Base-by-base conservation (phyloP, 2,797 vertebrate species). In the Cossypha caffra region DNA sequence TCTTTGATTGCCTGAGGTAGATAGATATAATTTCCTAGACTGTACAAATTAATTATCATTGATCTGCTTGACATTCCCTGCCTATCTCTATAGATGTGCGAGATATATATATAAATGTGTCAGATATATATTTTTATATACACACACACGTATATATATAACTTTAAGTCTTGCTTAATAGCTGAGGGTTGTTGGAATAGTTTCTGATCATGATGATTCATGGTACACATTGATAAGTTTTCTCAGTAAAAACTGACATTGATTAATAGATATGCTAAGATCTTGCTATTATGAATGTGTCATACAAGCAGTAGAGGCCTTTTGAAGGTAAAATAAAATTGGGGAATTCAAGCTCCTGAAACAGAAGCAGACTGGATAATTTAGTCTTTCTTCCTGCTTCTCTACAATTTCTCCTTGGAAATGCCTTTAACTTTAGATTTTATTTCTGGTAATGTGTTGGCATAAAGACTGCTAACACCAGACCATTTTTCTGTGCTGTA, bases 41-140 rank as follows among this genome's bases (percentile, higher is more conserved):
- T 96, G 84, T 90, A 97, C 75, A 97, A 97, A 98, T 98, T 96
- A 97, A 90, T 95, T 97, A 96, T 86, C 96, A 97, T 97, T 97
- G 97, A 98, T 97, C 93, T 81, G 88, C 76, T 91, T 98, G 96
- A 97, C 95, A 96, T 96, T 97, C 72, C 66, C 42, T 86, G 92
- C 66, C 86, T 97, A 97, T 64, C 38, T 93, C 59, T 97, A 96
- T 95, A 92, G 97, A 67, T 63, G 35, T 55, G 16, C 16, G 11
- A 51, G 16, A 50, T 26, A 48, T 14, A 15, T 50, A 51, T 48
- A 97, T 63, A 69, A 96, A 95, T 87, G 42, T 57, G 1, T 33
- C 12, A 51, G 4, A 50, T 40, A 66, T 9, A 26, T 31, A 59
- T 26, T 24, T 62, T 24, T 62, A 97, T 42, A 73, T 11, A 73